phyloP scores from a whole-genome alignment of 2,113 vertebrate species.

The Camelus bactrianus region DNA sequence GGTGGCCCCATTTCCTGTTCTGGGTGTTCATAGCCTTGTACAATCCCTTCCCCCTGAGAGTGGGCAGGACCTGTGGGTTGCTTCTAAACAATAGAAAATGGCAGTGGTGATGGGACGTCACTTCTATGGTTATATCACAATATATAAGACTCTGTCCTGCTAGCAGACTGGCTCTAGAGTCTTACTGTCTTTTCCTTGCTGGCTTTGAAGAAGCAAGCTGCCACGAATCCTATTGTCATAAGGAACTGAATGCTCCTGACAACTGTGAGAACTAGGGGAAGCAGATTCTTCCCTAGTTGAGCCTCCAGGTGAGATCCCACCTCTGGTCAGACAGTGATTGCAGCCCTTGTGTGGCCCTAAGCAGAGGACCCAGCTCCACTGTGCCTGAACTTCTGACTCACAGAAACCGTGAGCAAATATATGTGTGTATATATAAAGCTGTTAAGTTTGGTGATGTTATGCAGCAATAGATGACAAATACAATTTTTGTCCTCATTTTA shows the following conservation, averaged over 20 bases:
- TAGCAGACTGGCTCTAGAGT: background rate
- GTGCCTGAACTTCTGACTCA: background rate
- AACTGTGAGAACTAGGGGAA: fast-evolving
- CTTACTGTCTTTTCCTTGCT: background rate
- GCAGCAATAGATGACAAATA: background rate
- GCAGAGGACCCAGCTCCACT: background rate
- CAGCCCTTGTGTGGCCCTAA: background rate
- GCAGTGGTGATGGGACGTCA: background rate
- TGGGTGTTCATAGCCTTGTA: background rate
- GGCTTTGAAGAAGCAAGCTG: conserved; percentile 40
- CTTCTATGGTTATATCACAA: background rate
- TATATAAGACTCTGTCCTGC: background rate
- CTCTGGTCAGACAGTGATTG: background rate
- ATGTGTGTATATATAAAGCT: background rate
- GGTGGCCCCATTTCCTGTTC: background rate
- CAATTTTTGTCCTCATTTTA: background rate
- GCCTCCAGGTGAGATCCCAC: background rate
- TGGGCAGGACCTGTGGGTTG: background rate
- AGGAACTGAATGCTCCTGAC: background rate
- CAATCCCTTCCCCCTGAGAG: background rate
- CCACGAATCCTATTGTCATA: background rate
- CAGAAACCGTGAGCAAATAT: background rate
- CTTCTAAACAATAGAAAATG: background rate
- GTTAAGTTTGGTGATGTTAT: background rate
- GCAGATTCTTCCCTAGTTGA: background rate